These are phyloP conservation scores for Chelon auratus DNA, from an alignment of 2,797 vertebrate genomes.

Conservation along the genomic window DNA sequence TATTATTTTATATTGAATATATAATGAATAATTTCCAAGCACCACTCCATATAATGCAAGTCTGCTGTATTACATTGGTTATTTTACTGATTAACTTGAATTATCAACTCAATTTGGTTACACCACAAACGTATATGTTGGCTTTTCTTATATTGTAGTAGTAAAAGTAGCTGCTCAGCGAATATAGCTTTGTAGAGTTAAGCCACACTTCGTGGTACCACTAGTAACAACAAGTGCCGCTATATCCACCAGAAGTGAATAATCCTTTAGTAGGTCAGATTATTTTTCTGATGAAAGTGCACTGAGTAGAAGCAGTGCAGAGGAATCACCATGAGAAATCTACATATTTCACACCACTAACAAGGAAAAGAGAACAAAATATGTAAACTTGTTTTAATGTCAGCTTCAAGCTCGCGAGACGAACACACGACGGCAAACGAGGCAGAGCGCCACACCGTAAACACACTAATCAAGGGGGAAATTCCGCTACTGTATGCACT, in stretches of 20 bases:
- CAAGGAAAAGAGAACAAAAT: slow-evolving; percentile 14
- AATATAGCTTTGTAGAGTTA: neutral
- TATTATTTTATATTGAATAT: no score
- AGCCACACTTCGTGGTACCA: neutral
- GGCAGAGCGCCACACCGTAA: slow-evolving; percentile 30
- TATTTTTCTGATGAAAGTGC: neutral
- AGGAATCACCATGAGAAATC: neutral
- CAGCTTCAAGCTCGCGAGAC: slow-evolving; percentile 28
- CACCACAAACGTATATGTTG: neutral
- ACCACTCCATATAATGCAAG: no score
- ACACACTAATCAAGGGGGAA: slow-evolving; percentile 64
- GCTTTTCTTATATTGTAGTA: neutral
- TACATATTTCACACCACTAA: neutral
- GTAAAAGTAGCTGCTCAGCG: neutral
- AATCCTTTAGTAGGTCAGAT: neutral
- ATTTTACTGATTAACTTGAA: neutral
- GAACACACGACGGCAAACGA: slow-evolving; percentile 48
- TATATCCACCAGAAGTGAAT: neutral
- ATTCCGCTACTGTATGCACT: slow-evolving; percentile 68
- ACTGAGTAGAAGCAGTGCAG: neutral
- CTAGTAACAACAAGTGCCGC: neutral
- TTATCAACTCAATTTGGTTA: neutral
- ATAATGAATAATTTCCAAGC: no score
- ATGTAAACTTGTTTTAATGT: slow-evolving; percentile 22
- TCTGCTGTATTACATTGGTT: no score